Base-by-base conservation (phyloP, 2,888 invertebrate species). In the Tenthredo notha region DNA sequence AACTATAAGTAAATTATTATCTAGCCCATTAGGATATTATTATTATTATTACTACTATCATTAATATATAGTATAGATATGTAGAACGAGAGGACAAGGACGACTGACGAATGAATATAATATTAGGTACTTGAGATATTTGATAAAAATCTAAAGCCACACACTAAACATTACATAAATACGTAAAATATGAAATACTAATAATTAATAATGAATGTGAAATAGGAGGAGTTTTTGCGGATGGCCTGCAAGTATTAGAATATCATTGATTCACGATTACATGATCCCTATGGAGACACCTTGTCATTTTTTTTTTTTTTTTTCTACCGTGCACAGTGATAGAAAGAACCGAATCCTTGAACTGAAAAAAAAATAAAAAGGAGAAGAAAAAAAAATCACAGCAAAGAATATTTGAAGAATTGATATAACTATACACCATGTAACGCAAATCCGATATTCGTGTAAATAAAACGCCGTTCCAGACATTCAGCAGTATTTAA, bases 1-100 rank as follows among this genome's bases (percentile, higher is more conserved):
- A 29, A 77, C 15, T 78, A 47, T 78, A 58, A 77, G 75, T 78
- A 78, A 78, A 58, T 78, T 78, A 78, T 78, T 78, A 78, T n/a
- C 21, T 58, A 77, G 75, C 47, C 50, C 50, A 29, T 25, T 77
- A 77, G 75, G 75, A 33, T 29, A 50, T 50, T 50, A 21, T 10
- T 78, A 78, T 50, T 33, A 78, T n/a, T 33, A 54, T 2, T n/a
- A 50, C 5, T 50, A 50, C 50, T 18, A 50, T 18, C 15, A 18
- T 18, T 18, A 50, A 5, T 50, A 50, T n/a, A 47, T 21, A 47
- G 4, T 47, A 18, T 21, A 47, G n/a, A 4, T 15, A 50, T 25
- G 25, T 12, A 75, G n/a, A 70, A 54, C 29, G 37, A 0, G 70
- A 70, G 18, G 37, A 70, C 40, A 21, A 74, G 47, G 47, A 37